A percentile compares a stretch with the other conserved stretches of the same genome.
These are phyloP conservation scores for Pangasius macronema DNA, from an alignment of 2,797 vertebrate species.

Conservation along the genomic window DNA sequence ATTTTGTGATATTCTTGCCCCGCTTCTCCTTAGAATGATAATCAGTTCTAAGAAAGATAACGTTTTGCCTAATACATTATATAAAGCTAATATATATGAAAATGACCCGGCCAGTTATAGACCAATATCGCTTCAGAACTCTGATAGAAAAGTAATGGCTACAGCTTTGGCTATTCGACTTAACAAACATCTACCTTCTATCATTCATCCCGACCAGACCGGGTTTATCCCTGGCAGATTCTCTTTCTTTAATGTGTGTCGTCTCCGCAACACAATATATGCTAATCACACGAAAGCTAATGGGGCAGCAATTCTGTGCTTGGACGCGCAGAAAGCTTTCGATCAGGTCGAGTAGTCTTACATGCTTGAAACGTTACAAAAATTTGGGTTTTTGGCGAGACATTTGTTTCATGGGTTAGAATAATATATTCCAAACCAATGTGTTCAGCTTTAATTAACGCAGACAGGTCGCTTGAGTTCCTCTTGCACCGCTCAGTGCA, in stretches of 20 bases:
- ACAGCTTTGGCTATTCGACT: background rate
- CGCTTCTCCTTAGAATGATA: constrained; percentile 21
- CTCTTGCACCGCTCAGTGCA: background rate
- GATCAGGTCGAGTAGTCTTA: background rate
- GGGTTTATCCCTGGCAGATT: constrained; percentile 24
- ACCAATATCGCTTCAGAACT: background rate
- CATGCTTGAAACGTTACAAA: background rate
- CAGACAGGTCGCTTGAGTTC: background rate
- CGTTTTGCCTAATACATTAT: background rate
- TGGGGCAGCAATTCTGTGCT: background rate
- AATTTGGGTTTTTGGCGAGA: constrained; percentile 13
- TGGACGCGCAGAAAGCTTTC: constrained; percentile 1
- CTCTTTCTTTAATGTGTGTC: background rate
- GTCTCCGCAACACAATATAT: background rate
- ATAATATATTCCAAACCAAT: background rate
- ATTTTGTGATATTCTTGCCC: background rate
- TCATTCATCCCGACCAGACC: constrained; percentile 3
- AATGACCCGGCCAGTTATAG: background rate
- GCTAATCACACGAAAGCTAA: background rate
- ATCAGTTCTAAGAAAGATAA: constrained; percentile 25
- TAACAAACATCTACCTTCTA: too few species aligned
- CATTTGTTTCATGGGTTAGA: background rate
- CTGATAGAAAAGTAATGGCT: background rate
- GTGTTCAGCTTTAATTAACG: background rate
- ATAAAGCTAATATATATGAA: constrained; percentile 35